Conservation (phyloP, 2,797 vertebrate species). For the Cichlasoma orientale region DNA sequence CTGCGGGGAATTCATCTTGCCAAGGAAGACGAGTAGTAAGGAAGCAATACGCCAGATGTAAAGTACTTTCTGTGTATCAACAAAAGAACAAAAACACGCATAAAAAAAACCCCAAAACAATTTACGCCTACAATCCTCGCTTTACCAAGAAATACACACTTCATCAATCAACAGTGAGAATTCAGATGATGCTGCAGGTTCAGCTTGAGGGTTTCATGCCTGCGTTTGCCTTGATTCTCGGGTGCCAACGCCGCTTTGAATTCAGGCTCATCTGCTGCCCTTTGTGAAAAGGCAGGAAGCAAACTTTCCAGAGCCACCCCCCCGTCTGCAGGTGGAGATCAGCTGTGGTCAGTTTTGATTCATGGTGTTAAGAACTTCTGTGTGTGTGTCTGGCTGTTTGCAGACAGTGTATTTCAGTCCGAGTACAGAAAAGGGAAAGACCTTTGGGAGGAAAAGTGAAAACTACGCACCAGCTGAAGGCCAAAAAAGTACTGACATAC, state of each 20-base stretch:
- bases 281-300: not conserved
- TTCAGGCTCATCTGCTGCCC: not conserved
- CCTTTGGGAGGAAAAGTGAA: not conserved
- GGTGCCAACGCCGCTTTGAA: not conserved
- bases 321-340: not conserved
- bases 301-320: not conserved
- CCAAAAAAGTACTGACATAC: not conserved
- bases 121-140: not conserved
- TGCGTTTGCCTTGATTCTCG: not conserved
- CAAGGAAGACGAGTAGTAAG: not conserved
- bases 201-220: not conserved
- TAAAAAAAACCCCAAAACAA: not conserved
- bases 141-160: not conserved
- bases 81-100: not conserved
- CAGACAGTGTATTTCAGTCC: not conserved
- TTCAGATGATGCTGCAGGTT: not conserved
- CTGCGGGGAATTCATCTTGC: not conserved
- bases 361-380: not conserved
- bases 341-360: constrained; percentile 1
- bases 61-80: not conserved
- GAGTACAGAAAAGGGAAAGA: not conserved
- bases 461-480: not conserved
- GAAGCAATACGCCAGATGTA: not conserved
- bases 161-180: not conserved
- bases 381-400: not conserved